phyloP scores from a whole-genome alignment of 2,797 vertebrate species.

The Fistularia commersonii region DNA sequence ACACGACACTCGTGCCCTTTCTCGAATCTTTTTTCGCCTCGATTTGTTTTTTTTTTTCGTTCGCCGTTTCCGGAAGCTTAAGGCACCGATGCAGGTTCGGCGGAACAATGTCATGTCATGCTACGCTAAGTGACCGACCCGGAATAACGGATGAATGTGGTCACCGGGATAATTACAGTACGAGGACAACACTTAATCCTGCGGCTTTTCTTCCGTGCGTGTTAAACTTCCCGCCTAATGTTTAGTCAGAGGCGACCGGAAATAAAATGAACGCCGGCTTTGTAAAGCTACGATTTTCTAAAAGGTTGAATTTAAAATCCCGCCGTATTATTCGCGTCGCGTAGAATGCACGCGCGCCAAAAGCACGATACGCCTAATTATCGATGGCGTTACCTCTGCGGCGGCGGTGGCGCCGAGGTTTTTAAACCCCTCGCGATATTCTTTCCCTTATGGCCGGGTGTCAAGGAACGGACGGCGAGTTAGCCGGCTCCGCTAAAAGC shows the following conservation, averaged over 20 bases:
- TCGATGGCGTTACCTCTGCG: too few species aligned
- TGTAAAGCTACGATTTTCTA: constrained; percentile 1
- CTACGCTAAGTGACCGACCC: constrained; percentile 54
- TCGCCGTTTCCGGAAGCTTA: constrained; percentile 33
- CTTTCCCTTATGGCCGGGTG: constrained; percentile 18
- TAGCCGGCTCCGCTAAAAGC: constrained; percentile 45
- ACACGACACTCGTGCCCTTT: too few species aligned
- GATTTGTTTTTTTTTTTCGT: constrained; percentile 22
- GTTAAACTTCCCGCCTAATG: constrained; percentile 21
- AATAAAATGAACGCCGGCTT: too few species aligned
- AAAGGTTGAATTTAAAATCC: neutral
- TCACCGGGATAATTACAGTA: constrained; percentile 55
- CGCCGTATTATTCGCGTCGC: neutral
- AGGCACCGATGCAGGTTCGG: constrained; percentile 43
- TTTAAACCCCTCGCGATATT: constrained; percentile 26
- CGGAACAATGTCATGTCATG: constrained; percentile 54
- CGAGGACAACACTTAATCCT: constrained; percentile 58
- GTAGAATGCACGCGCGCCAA: neutral
- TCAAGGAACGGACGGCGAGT: constrained; percentile 36
- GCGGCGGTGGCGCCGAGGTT: too few species aligned
- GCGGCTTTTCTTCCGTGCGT: constrained; percentile 39
- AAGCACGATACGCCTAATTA: neutral
- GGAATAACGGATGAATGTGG: constrained; percentile 54
- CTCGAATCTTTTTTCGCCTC: constrained; percentile 16
- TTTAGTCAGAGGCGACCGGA: constrained; percentile 15